A percentile compares a stretch with the other conserved stretches of the same genome.
phyloP scores from a whole-genome alignment of 2,888 invertebrate species.

The Brassicogethes aeneus region DNA sequence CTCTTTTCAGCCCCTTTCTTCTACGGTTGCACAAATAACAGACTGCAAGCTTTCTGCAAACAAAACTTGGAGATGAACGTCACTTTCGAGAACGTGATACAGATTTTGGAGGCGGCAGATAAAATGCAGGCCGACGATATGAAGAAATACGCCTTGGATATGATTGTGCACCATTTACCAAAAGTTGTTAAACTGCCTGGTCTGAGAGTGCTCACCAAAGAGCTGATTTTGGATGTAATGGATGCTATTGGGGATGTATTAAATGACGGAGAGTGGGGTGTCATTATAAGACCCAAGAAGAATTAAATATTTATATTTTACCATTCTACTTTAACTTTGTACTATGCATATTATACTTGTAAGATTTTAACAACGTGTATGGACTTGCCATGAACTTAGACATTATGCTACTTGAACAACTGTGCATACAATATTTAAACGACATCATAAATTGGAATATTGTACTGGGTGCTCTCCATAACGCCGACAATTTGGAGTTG shows the following conservation, averaged over 20 bases:
- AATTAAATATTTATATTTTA: no score
- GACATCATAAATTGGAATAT: slow-evolving; percentile 79
- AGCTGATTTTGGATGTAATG: slow-evolving; percentile 79
- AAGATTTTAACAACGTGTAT: no score
- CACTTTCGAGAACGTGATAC: slow-evolving; percentile 85
- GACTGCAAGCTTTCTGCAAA: slow-evolving; percentile 91
- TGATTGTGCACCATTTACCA: slow-evolving; percentile 85
- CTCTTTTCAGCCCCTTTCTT: slow-evolving; percentile 86
- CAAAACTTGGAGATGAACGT: slow-evolving; percentile 95
- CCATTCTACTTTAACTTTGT: no score
- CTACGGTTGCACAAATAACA: slow-evolving; percentile 83
- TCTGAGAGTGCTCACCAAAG: slow-evolving; percentile 66
- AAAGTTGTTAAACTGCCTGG: slow-evolving; percentile 76
- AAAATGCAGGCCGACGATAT: slow-evolving; percentile 86
- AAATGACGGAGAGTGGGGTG: no score
- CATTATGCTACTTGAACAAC: slow-evolving; percentile 77
- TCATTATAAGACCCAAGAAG: no score
- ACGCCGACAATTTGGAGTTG: slow-evolving; percentile 62
- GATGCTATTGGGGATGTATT: slow-evolving; percentile 79
- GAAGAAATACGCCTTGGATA: slow-evolving; percentile 86
- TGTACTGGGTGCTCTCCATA: slow-evolving; percentile 79
- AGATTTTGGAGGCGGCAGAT: slow-evolving; percentile 90
- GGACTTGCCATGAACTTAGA: slow-evolving; percentile 76
- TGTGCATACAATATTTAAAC: slow-evolving; percentile 85
- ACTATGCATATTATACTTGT: no score